phyloP scores from a whole-genome alignment of 1,140 invertebrate genomes.

The Pygmarrhopalites habei region DNA sequence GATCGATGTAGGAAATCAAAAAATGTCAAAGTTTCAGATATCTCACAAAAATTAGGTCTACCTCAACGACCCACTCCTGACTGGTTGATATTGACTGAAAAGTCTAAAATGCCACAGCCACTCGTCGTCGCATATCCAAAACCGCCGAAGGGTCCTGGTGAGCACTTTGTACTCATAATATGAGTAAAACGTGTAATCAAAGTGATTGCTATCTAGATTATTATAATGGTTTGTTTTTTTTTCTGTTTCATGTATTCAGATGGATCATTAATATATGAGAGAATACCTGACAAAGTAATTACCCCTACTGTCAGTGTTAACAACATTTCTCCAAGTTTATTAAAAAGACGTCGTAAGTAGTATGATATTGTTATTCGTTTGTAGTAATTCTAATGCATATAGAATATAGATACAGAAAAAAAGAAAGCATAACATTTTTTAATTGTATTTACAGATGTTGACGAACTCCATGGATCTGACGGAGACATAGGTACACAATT shows the following conservation, averaged over 20 bases:
- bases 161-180: too few species aligned
- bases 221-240: too few species aligned
- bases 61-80: slow-evolving; percentile 59
- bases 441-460: slow-evolving; percentile 69
- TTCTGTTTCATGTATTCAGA: too few species aligned
- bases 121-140: slow-evolving; percentile 74
- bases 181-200: too few species aligned
- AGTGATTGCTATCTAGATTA: too few species aligned
- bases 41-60: slow-evolving; percentile 66
- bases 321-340: slow-evolving; percentile 51
- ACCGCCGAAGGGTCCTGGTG: slow-evolving; percentile 75
- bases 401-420: too few species aligned
- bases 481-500: too few species aligned
- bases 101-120: slow-evolving; percentile 67
- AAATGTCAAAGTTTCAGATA: slow-evolving; percentile 43
- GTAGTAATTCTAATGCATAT: too few species aligned
- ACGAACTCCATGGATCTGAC: slow-evolving; percentile 82
- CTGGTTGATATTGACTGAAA: slow-evolving; percentile 73
- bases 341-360: too few species aligned
- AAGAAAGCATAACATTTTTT: too few species aligned
- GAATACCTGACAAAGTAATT: slow-evolving; percentile 66
- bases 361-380: too few species aligned
- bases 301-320: slow-evolving; percentile 50
- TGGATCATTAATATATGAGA: slow-evolving; percentile 74
- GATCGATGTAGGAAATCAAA: slow-evolving; percentile 26